These are phyloP conservation scores for Anodontia alba DNA, from an alignment of 2,888 invertebrate genomes.

Conservation along the genomic window DNA sequence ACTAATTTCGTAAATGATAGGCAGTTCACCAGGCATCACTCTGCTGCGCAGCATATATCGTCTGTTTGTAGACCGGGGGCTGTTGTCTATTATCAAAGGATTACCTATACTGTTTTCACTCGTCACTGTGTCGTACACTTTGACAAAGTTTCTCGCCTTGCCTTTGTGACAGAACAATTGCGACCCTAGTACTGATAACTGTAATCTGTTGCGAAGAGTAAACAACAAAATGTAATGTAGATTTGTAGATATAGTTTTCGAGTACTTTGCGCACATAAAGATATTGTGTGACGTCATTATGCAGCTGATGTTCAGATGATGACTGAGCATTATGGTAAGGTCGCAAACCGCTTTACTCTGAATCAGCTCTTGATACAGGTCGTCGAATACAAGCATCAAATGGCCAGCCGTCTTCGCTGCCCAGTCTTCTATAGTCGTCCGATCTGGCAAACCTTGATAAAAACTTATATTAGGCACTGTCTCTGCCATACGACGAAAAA, in stretches of 20 bases:
- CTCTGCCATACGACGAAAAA: background rate
- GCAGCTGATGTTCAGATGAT: conserved; percentile 6
- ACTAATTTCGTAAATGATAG: conserved; percentile 1
- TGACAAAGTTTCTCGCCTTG: conserved; percentile 10
- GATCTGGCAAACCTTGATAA: conserved; percentile 7
- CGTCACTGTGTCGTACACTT: conserved; percentile 11
- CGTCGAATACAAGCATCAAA: conserved; percentile 10
- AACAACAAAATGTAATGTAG: conserved; percentile 24
- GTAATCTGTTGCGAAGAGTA: conserved; percentile 11
- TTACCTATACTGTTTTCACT: conserved; percentile 5
- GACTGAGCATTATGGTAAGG: conserved; percentile 6
- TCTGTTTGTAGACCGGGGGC: conserved; percentile 10
- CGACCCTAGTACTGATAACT: conserved; percentile 14
- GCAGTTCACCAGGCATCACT: background rate
- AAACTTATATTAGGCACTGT: background rate
- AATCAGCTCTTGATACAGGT: conserved; percentile 7
- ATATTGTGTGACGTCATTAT: conserved; percentile 19
- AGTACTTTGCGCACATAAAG: conserved; percentile 24
- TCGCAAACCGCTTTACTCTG: conserved; percentile 16
- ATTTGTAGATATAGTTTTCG: conserved; percentile 23
- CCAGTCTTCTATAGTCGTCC: conserved; percentile 1
- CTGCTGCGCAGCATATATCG: background rate
- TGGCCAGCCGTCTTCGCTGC: background rate
- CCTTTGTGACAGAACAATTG: conserved; percentile 20
- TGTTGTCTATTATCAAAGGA: conserved; percentile 21